Percentiles rank a stretch among this genome's conserved stretches.
Conservation (phyloP, 2,113 vertebrate genomes). For the Centropristis striata region DNA sequence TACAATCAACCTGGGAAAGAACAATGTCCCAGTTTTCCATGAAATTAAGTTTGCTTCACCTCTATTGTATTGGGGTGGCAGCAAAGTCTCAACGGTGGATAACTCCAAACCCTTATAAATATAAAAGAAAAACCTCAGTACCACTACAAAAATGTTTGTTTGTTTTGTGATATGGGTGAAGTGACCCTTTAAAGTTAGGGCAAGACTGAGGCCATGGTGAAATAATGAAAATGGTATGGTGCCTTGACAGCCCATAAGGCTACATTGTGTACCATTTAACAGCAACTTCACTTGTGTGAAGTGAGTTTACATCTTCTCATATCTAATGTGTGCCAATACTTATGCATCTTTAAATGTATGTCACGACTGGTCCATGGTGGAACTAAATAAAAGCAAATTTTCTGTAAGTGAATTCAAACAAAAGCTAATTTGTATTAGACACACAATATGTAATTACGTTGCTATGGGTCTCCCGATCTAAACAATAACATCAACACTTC, state of each 20-base stretch:
- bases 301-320: slow-evolving; percentile 1
- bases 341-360: not conserved
- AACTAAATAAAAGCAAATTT: no score
- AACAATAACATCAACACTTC: no score
- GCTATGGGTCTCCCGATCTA: no score
- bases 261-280: not conserved
- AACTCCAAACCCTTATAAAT: not conserved
- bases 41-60: not conserved
- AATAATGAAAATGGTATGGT: slow-evolving; percentile 31
- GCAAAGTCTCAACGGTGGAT: not conserved
- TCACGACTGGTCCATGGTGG: no score
- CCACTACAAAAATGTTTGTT: not conserved
- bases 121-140: not conserved
- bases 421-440: no score
- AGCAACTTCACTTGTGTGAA: not conserved
- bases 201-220: not conserved
- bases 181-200: slow-evolving; percentile 5
- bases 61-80: not conserved
- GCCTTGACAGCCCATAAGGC: not conserved
- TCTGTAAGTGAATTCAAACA: no score
- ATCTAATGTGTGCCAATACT: not conserved
- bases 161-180: slow-evolving; percentile 9
- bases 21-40: not conserved
- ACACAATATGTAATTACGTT: no score
- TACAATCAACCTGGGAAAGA: not conserved